A percentile compares a stretch with the other conserved stretches of the same genome.
Evolutionary conservation across 1,140 invertebrate genomes (phyloP).

Genomic region (Drosophila paulistorum): DNA sequence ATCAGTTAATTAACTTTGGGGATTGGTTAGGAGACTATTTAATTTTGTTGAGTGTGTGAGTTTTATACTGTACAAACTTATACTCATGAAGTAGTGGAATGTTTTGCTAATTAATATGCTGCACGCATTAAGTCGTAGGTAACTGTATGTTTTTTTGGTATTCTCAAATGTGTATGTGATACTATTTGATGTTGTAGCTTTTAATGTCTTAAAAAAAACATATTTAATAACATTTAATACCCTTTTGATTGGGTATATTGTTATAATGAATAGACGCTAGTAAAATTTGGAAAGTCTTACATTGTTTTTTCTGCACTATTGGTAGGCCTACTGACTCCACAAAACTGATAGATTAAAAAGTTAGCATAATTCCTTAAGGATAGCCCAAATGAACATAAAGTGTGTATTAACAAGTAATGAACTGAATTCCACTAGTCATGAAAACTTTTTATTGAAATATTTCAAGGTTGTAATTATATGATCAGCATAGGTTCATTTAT

Average conservation of each 20-base stretch:
- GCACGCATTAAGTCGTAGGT: background rate
- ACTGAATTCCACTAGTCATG: too few relatives aligned
- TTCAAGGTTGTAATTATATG: too few relatives aligned
- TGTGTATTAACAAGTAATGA: too few relatives aligned
- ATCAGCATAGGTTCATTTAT: too few relatives aligned
- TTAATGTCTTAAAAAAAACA: background rate
- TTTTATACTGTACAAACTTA: background rate
- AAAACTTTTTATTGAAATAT: too few relatives aligned
- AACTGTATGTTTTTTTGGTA: background rate
- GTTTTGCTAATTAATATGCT: conserved; percentile 9
- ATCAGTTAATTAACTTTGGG: conserved; percentile 55
- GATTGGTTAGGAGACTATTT: background rate
- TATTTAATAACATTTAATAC: background rate
- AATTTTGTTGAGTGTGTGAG: conserved; percentile 17
- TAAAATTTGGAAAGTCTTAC: too few relatives aligned
- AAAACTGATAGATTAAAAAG: too few relatives aligned
- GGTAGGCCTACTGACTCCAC: too few relatives aligned
- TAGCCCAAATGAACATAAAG: too few relatives aligned
- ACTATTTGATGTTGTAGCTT: background rate
- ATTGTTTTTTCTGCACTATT: too few relatives aligned
- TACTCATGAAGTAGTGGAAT: background rate
- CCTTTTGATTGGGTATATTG: background rate
- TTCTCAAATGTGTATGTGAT: background rate
- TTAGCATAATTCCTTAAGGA: too few relatives aligned
- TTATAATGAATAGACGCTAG: too few relatives aligned